Evolutionary conservation across 1,140 invertebrate species (phyloP).

Genomic region (Oryzaephilus surinamensis): DNA sequence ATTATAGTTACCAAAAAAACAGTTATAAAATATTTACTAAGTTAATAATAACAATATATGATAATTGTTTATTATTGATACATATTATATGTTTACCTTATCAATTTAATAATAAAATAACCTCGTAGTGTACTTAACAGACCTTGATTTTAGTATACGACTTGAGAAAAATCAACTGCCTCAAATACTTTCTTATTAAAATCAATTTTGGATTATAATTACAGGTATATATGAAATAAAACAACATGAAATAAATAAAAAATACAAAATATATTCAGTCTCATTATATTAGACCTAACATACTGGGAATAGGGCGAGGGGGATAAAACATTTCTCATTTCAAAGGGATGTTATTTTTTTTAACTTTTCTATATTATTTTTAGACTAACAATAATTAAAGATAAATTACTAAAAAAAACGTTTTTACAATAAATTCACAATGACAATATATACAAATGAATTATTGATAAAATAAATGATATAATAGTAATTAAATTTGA

Average conservation of each 20-base stretch:
- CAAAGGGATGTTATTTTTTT: too few relatives aligned
- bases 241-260: conserved; percentile 10
- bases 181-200: too few relatives aligned
- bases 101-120: conserved; percentile 15
- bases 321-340: too few relatives aligned
- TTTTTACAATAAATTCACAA: conserved; percentile 33
- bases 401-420: conserved; percentile 30
- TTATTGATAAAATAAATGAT: conserved; percentile 23
- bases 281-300: conserved; percentile 32
- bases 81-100: conserved; percentile 10
- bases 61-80: too few relatives aligned
- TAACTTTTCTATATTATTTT: too few relatives aligned
- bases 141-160: conserved; percentile 18
- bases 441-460: conserved; percentile 28
- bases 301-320: too few relatives aligned
- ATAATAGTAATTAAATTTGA: too few relatives aligned
- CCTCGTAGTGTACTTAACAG: conserved; percentile 18
- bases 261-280: conserved; percentile 35
- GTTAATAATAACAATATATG: too few relatives aligned
- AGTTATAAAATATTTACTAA: too few relatives aligned
- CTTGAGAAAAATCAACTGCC: too few relatives aligned
- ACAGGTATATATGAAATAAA: neutral
- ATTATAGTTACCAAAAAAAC: too few relatives aligned
- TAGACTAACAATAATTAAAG: conserved; percentile 24
- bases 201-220: conserved; percentile 1